Evolutionary conservation across 2,888 invertebrate species (phyloP), one percentile per base, ranked within the genome.

Genomic region (Oscheius sp.): DNA sequence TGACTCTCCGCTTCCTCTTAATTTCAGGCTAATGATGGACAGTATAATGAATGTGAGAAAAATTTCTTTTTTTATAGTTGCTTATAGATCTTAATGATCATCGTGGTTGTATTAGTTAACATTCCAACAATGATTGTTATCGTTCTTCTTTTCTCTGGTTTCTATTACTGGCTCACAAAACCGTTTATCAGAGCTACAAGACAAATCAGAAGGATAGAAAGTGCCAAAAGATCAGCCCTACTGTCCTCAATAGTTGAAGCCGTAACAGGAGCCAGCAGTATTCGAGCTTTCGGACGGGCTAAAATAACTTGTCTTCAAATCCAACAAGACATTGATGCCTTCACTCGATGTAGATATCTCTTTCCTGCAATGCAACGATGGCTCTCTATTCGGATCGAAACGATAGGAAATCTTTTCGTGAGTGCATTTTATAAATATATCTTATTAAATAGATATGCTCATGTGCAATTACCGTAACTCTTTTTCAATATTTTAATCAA

Each of bases 371-470:
- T 78, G 1, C 68, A 72, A 17, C 50, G 81, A 49, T 97, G 97
- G 97, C 88, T 97, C 77, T 94, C 95, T 1, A 90, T 97, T 28
- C 90, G 96, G 45, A 89, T 97, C 68, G 96, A 98, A 89, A 93
- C 94, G 91, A 92, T 97, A 67, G 96, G 96, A 72, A 96, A 95
- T 88, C 88, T 89, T 28, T 87, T 90, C 78, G 94, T 32, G n/a
- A 20, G 22, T n/a, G 2, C 12, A 8, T 20, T 17, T 17, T 5
- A 5, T 44, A 24, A 45, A 14, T 28, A 26, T 8, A 26, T n/a
- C 9, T 5, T 17, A 17, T 2, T 8, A 2, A 28, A 28, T 14
- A 67, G 67, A 49, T 94, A 79, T 91, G 97, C 86, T 94, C 94
- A 87, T 91, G 96, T 6, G 92, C 95, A 0, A 86, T 96, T 69